Base-by-base conservation (phyloP, 2,797 vertebrate genomes). In the Cercopithecus petaurista region DNA sequence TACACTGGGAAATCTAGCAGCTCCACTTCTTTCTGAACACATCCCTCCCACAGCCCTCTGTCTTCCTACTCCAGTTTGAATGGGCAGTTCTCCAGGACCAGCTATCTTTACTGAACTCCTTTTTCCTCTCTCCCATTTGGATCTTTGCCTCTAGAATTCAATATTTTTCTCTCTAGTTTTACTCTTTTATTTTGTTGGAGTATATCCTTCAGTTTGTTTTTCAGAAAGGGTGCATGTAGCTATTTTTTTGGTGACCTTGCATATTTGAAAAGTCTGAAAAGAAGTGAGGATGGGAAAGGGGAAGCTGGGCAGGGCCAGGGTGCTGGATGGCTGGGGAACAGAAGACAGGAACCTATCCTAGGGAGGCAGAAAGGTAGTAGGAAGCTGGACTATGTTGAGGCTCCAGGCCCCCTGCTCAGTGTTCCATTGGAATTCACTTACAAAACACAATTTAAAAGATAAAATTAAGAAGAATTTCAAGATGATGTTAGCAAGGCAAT, bases 381-480 rank as follows among this genome's bases (percentile, higher is more conserved):
- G 33, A 81, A 36, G 22, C 1, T 4, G 75, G 19, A 30, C 8
- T 52, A 19, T 11, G 22, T 61, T 19, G 73, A 94, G 73, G 14
- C 24, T 81, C 28, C 39, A 90, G 75, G 22, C 2, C 1, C 13
- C 30, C 7, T 33, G 22, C 50, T 92, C 64, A 30, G n/a, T 33
- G 43, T 6, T 5, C 39, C 41, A 14, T 24, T 19, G 13, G 64
- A 89, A 84, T 81, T 95, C 36, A 46, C 70, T 79, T 73, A 89
- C 6, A 80, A 83, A 89, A 30, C 26, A 76, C 82, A 85, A 91
- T 30, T 36, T 81, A 67, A 92, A 72, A 61, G 61, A 88, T 59
- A n/a, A 57, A 70, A 15, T 61, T 80, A 59, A 48, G 59, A 86
- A 86, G 90, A 86, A 86, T 59, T 96, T 97, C 64, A 88, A 95